Conservation (phyloP, 2,888 invertebrate species). For the Anarsia innoxiella region DNA sequence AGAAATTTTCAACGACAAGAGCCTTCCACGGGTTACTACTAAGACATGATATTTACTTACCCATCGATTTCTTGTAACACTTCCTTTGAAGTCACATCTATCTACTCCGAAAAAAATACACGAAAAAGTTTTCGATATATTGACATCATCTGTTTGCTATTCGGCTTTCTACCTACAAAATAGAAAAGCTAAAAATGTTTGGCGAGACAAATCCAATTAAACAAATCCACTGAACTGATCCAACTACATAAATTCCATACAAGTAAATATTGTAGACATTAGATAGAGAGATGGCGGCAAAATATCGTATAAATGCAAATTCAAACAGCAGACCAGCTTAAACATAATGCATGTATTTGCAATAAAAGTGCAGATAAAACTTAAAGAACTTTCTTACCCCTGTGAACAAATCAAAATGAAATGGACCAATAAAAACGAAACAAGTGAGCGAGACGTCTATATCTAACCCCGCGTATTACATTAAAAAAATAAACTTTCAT, state of each 20-base stretch:
- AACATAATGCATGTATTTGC: conserved; percentile 8
- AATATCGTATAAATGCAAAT: conserved; percentile 6
- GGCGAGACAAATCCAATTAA: no score
- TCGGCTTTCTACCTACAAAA: no score
- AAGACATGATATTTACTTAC: conserved; percentile 12
- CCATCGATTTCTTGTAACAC: not conserved
- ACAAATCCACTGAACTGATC: no score
- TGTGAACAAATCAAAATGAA: conserved; percentile 46
- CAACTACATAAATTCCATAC: no score
- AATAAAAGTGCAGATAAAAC: conserved; percentile 12
- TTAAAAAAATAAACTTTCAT: conserved; percentile 55
- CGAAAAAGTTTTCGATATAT: no score
- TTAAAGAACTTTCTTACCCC: conserved; percentile 27
- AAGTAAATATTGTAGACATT: no score
- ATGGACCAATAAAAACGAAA: conserved; percentile 49
- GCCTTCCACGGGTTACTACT: conserved; percentile 24
- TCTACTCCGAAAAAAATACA: no score
- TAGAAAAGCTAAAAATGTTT: no score
- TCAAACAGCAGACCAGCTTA: conserved; percentile 4
- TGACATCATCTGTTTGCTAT: no score
- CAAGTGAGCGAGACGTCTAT: conserved; percentile 36
- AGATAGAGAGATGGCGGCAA: conserved; percentile 3
- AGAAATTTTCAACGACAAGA: conserved; percentile 44
- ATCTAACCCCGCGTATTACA: conserved; percentile 39
- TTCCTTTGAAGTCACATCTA: no score